Percentiles rank a stretch among this genome's conserved stretches.
phyloP scores from a whole-genome alignment of 2,888 invertebrate species.

The Ichneumon xanthorius region DNA sequence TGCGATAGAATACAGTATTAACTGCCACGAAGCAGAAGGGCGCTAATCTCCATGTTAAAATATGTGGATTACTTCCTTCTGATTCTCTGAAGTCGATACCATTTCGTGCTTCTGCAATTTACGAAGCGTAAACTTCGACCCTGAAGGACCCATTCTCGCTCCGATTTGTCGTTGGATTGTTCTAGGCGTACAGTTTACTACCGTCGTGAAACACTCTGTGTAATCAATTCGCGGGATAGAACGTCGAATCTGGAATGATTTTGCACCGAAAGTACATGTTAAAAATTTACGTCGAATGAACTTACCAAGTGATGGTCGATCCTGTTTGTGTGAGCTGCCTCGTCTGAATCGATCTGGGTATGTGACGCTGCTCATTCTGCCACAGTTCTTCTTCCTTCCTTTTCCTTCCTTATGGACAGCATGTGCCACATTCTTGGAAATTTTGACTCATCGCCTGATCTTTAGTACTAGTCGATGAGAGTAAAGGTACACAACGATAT shows the following conservation, averaged over 20 bases:
- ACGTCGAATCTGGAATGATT: neutral
- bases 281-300: neutral
- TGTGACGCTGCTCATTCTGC: no score
- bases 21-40: no score
- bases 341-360: no score
- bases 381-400: no score
- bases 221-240: neutral
- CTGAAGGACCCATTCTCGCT: conserved; percentile 17
- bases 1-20: neutral
- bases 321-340: no score
- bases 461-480: neutral
- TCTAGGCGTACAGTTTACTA: conserved; percentile 3
- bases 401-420: no score
- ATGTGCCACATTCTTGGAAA: no score
- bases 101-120: neutral
- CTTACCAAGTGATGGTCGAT: no score
- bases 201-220: neutral
- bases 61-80: no score
- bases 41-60: no score
- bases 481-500: conserved; percentile 1
- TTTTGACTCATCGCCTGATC: neutral
- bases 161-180: conserved; percentile 21
- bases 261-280: neutral
- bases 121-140: conserved; percentile 3
- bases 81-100: neutral